Percentiles rank a stretch among this genome's conserved stretches.
phyloP scores from a whole-genome alignment of 2,888 invertebrate genomes.

The Amphimallon solstitiale region DNA sequence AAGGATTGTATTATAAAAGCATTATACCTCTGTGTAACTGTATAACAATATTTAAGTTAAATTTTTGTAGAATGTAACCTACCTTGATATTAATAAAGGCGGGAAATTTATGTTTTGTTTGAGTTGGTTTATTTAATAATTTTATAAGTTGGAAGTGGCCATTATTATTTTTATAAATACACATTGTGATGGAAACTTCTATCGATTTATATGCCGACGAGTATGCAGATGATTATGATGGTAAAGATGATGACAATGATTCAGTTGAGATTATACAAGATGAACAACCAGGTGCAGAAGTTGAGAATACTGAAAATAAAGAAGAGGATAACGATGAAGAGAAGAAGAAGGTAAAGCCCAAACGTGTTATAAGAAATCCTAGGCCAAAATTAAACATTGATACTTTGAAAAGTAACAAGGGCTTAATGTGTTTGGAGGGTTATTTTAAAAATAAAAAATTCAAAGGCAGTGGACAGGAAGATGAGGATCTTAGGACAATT shows the following conservation, averaged over 20 bases:
- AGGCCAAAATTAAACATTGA: slow-evolving; percentile 75
- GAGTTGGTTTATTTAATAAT: not conserved
- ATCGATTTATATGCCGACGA: slow-evolving; percentile 45
- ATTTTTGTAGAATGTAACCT: slow-evolving; percentile 42
- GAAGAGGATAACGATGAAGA: slow-evolving; percentile 54
- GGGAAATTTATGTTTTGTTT: slow-evolving; percentile 1
- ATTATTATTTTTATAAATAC: not conserved
- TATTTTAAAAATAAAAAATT: slow-evolving; percentile 85
- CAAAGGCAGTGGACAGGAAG: slow-evolving; percentile 80
- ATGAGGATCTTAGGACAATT: slow-evolving; percentile 80
- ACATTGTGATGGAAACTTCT: slow-evolving; percentile 44
- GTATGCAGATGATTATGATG: slow-evolving; percentile 24
- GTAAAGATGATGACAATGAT: slow-evolving; percentile 30
- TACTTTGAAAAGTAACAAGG: slow-evolving; percentile 79
- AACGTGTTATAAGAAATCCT: slow-evolving; percentile 72
- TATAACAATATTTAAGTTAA: slow-evolving; percentile 30
- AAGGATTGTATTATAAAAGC: slow-evolving; percentile 7
- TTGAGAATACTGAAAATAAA: slow-evolving; percentile 62
- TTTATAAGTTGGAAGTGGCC: too few species aligned
- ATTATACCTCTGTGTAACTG: too few species aligned
- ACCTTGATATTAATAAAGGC: slow-evolving; percentile 45
- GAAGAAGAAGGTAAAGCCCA: slow-evolving; percentile 65
- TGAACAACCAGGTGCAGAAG: slow-evolving; percentile 58
- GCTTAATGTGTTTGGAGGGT: slow-evolving; percentile 81
- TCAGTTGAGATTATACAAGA: slow-evolving; percentile 38